Percentiles rank a stretch among this genome's conserved stretches.
Evolutionary conservation across 2,888 invertebrate species (phyloP).

Genomic region (Pollenia angustigena): DNA sequence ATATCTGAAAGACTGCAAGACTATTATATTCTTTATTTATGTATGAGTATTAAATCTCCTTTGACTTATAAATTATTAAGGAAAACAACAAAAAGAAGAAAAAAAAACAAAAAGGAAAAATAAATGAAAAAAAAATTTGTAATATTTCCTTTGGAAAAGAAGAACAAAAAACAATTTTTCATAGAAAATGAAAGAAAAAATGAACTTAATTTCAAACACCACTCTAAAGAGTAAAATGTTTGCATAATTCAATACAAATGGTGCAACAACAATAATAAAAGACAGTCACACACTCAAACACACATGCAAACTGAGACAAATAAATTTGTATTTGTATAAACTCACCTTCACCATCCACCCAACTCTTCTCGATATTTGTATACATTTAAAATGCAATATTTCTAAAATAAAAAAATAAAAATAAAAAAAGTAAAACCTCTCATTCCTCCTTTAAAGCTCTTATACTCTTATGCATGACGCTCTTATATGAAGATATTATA

Average conservation of each 20-base stretch:
- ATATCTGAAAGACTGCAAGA: not conserved
- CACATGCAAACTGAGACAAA: constrained; percentile 2
- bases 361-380: constrained; percentile 21
- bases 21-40: constrained; percentile 15
- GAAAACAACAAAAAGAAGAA: not conserved
- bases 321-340: constrained; percentile 10
- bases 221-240: constrained; percentile 47
- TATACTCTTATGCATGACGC: not conserved
- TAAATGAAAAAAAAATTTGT: constrained; percentile 8
- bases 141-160: not conserved
- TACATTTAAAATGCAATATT: constrained; percentile 47
- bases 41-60: constrained; percentile 39
- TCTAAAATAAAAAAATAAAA: constrained; percentile 13
- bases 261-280: constrained; percentile 26
- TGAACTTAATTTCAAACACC: constrained; percentile 47
- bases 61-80: constrained; percentile 50
- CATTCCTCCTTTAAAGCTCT: not conserved
- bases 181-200: constrained; percentile 29
- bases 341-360: not conserved
- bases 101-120: not conserved
- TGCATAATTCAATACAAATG: constrained; percentile 66
- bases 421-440: not conserved
- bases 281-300: not conserved
- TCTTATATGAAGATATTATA: constrained; percentile 26
- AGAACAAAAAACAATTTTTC: not conserved